These are phyloP conservation scores for Melieria picta DNA, from an alignment of 2,888 invertebrate species.

Conservation along the genomic window DNA sequence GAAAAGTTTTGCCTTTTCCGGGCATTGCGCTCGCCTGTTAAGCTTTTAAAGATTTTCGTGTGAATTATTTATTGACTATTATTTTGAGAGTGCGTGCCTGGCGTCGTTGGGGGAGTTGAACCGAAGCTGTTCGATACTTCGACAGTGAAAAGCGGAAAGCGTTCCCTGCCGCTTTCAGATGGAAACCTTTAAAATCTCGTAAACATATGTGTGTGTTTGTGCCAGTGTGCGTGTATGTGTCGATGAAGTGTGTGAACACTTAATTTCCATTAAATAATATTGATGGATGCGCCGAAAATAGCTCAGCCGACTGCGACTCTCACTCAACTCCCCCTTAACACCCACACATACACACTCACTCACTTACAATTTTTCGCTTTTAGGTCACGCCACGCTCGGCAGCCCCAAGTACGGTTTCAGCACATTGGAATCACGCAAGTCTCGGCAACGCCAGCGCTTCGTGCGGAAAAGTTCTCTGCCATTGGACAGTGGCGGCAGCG, in stretches of 20 bases:
- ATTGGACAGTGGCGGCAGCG: conserved; percentile 52
- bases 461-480: conserved; percentile 68
- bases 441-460: conserved; percentile 64
- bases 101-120: conserved; percentile 10
- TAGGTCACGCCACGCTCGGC: conserved; percentile 60
- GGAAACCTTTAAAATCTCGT: conserved; percentile 34
- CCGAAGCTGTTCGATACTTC: neutral
- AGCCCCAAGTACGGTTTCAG: conserved; percentile 71
- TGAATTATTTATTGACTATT: conserved; percentile 15
- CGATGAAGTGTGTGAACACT: conserved; percentile 26
- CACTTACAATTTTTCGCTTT: conserved; percentile 30
- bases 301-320: neutral
- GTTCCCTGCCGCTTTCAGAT: too few species aligned
- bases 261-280: conserved; percentile 39
- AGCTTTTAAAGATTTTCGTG: conserved; percentile 7
- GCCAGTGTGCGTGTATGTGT: neutral
- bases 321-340: neutral
- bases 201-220: conserved; percentile 1
- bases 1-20: too few species aligned
- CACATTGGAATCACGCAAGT: conserved; percentile 70
- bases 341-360: neutral
- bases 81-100: neutral
- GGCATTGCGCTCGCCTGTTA: neutral
- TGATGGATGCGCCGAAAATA: conserved; percentile 33
- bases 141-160: conserved; percentile 18